These are phyloP conservation scores for Atrina japonica DNA, from an alignment of 2,888 invertebrate species.

Conservation along the genomic window DNA sequence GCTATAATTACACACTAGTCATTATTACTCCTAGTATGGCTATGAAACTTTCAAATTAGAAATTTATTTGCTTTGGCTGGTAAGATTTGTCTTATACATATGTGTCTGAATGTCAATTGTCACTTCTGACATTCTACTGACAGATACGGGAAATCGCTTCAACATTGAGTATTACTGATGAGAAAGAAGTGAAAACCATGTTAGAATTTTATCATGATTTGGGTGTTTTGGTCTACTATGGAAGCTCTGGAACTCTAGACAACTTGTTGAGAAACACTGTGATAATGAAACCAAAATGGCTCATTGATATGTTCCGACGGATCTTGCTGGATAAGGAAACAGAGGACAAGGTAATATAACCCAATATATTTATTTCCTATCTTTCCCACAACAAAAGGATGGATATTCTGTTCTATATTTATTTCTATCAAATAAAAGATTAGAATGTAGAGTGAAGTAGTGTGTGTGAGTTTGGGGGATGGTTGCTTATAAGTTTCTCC, in stretches of 20 bases:
- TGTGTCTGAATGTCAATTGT: too few relatives aligned
- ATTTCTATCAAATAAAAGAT: not conserved
- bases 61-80: too few relatives aligned
- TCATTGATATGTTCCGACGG: slow-evolving; percentile 76
- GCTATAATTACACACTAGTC: too few relatives aligned
- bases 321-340: slow-evolving; percentile 60
- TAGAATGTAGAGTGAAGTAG: not conserved
- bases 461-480: not conserved
- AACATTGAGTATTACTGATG: too few relatives aligned
- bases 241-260: slow-evolving; percentile 65
- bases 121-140: too few relatives aligned
- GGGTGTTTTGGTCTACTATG: slow-evolving; percentile 77
- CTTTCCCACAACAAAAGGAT: too few relatives aligned
- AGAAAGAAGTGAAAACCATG: slow-evolving; percentile 77
- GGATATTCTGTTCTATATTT: too few relatives aligned
- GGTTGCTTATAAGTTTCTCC: too few relatives aligned
- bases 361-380: slow-evolving; percentile 5
- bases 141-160: too few relatives aligned
- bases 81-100: too few relatives aligned
- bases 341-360: slow-evolving; percentile 64
- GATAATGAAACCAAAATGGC: slow-evolving; percentile 80
- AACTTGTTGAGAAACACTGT: slow-evolving; percentile 76
- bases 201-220: slow-evolving; percentile 81
- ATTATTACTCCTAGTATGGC: too few relatives aligned
- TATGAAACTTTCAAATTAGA: too few relatives aligned